These are phyloP conservation scores for Sorex maritimensis DNA, from an alignment of 2,797 vertebrate species.

Conservation along the genomic window DNA sequence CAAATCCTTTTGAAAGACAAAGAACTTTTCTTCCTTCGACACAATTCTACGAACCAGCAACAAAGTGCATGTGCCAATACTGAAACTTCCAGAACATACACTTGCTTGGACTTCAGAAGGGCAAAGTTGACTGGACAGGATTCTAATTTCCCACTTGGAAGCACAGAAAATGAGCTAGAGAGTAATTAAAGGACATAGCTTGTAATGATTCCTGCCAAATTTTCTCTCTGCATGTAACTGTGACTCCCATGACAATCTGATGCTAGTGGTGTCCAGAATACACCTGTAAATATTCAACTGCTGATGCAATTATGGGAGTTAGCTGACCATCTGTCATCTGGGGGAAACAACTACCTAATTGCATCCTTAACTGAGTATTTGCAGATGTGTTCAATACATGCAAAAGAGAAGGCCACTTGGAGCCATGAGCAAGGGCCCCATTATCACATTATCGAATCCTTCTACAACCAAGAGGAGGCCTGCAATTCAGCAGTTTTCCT, in stretches of 20 bases:
- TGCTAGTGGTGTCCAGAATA: conserved; percentile 57
- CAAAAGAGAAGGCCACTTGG: conserved; percentile 51
- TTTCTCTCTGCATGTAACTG: conserved; percentile 44
- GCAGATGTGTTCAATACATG: conserved; percentile 71
- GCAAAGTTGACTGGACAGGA: conserved; percentile 28
- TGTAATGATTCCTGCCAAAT: conserved; percentile 49
- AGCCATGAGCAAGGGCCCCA: conserved; percentile 29
- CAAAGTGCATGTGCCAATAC: not conserved
- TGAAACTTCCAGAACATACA: conserved; percentile 22
- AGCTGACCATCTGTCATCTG: conserved; percentile 71
- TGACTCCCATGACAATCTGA: conserved; percentile 53
- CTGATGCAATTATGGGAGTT: conserved; percentile 66
- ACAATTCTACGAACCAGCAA: not conserved
- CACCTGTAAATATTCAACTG: conserved; percentile 79
- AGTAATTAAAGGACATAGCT: not conserved
- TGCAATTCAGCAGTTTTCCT: not conserved
- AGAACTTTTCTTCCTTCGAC: not conserved
- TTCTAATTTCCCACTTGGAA: conserved; percentile 50
- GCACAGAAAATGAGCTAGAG: conserved; percentile 25
- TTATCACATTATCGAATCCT: conserved; percentile 57
- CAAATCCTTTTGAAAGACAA: not conserved
- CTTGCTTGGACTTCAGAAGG: not conserved
- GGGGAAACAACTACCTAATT: conserved; percentile 76
- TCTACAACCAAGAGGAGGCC: conserved; percentile 18
- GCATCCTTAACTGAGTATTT: conserved; percentile 75